A percentile compares a stretch with the other conserved stretches of the same genome.
These are phyloP conservation scores for Hydra vulgaris DNA, from an alignment of 30 jellyfish, hydroid and myxozoan species.

Conservation along the genomic window DNA sequence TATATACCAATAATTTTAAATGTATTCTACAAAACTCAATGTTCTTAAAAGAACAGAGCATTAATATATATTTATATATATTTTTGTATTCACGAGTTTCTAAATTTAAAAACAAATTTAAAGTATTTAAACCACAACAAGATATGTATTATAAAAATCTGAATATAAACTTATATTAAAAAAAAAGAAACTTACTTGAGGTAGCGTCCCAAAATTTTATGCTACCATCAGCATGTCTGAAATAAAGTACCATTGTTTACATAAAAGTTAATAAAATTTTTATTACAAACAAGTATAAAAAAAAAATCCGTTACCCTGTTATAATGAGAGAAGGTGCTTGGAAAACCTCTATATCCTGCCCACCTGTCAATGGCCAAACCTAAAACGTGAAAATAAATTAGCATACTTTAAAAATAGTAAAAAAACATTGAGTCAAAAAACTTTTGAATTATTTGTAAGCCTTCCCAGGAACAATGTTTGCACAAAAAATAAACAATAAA, in stretches of 20 bases:
- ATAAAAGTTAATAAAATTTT: neutral
- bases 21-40: too few species aligned
- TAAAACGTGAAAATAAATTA: constrained; percentile 5
- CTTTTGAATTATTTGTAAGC: too few species aligned
- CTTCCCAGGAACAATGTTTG: too few species aligned
- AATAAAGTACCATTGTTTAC: neutral
- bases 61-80: too few species aligned
- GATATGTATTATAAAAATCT: too few species aligned
- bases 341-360: constrained; percentile 65
- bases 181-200: constrained; percentile 51
- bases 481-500: too few species aligned
- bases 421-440: neutral
- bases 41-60: too few species aligned
- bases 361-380: constrained; percentile 94
- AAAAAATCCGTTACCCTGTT: constrained; percentile 56
- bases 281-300: neutral
- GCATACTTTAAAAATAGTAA: neutral
- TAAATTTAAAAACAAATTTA: too few species aligned
- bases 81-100: too few species aligned
- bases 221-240: constrained; percentile 93
- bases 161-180: neutral
- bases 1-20: too few species aligned
- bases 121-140: too few species aligned
- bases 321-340: constrained; percentile 60
- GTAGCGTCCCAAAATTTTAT: constrained; percentile 94